These are phyloP conservation scores for Diplosoma virens DNA, from an alignment of 23 tunicate genomes.

Conservation along the genomic window DNA sequence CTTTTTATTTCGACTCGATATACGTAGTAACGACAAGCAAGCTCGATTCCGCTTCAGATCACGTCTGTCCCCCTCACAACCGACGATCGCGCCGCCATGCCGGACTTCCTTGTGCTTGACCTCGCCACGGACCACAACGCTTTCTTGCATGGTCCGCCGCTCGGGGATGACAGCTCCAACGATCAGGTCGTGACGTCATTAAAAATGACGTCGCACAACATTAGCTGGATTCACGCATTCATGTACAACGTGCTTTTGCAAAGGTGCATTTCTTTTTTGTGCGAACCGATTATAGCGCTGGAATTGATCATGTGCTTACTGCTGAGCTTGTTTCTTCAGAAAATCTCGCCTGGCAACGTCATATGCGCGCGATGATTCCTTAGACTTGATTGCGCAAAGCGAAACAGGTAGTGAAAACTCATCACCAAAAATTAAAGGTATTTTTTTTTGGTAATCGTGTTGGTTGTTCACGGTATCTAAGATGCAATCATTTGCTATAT, in stretches of 20 bases:
- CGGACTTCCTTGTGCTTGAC: constrained; percentile 68
- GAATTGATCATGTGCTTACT: too few relatives aligned
- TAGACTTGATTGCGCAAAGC: background rate
- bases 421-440: constrained; percentile 6
- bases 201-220: constrained; percentile 3
- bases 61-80: constrained; percentile 33
- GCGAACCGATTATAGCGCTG: background rate
- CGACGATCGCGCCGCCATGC: constrained; percentile 50
- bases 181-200: constrained; percentile 43
- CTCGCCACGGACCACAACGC: constrained; percentile 50
- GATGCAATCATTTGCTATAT: too few relatives aligned
- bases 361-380: constrained; percentile 1
- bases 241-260: constrained; percentile 55
- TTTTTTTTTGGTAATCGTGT: background rate
- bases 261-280: constrained; percentile 15
- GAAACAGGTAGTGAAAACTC: background rate
- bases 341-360: constrained; percentile 34
- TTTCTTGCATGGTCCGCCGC: constrained; percentile 14
- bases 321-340: too few relatives aligned
- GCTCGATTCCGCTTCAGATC: constrained; percentile 14
- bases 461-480: too few relatives aligned
- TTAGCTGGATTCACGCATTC: constrained; percentile 75
- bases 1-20: too few relatives aligned
- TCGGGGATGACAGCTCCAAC: constrained; percentile 39
- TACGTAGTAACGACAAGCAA: background rate